Base-by-base conservation (phyloP, 1,140 invertebrate genomes). In the Lepidotrigona ventralis region DNA sequence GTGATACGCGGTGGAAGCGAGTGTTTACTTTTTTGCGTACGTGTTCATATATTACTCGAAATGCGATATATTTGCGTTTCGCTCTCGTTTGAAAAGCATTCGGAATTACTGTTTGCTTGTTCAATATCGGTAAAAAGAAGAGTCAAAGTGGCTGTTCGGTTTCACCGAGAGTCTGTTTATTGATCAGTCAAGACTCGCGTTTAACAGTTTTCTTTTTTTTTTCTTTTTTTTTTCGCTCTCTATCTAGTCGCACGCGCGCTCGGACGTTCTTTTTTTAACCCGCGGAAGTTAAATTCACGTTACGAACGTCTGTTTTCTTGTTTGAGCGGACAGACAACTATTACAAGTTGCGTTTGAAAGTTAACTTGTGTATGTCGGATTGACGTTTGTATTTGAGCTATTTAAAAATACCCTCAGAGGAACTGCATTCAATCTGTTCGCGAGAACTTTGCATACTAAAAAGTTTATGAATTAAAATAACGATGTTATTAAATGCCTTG, bases 31-130 rank as follows among this genome's bases (percentile, higher is more conserved):
- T 54, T 63, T 79, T 39, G 56, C 73, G 80, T 46, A 29, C 12
- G 56, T 33, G 60, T 73, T 70, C 71, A 60, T 12, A n/a, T 66
- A 85, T 86, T 54, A 64, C 54, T 68, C 79, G 85, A 86, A 83
- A 87, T 39, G n/a, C 64, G 86, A 87, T 87, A 87, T 87, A 74
- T 87, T 87, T 86, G 83, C 76, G 53, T 81, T 76, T 63, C 39
- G 6, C 39, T 46, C 58, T 56, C 80, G 33, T 83, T 70, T 39
- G n/a, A 79, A 83, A 66, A 71, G 60, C 76, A 78, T 83, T 66
- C 64, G n/a, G 17, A 64, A 80, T 70, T 80, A 66, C 63, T 80
- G 86, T 87, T 87, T 86, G 86, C 85, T 87, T 87, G 63, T 87
- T 80, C 81, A 56, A 53, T 58, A 19, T 23, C 15, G 26, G 5